Evolutionary conservation across 2,113 vertebrate species (phyloP), one percentile per base, ranked within the genome.

Genomic region (Piprites chloris): DNA sequence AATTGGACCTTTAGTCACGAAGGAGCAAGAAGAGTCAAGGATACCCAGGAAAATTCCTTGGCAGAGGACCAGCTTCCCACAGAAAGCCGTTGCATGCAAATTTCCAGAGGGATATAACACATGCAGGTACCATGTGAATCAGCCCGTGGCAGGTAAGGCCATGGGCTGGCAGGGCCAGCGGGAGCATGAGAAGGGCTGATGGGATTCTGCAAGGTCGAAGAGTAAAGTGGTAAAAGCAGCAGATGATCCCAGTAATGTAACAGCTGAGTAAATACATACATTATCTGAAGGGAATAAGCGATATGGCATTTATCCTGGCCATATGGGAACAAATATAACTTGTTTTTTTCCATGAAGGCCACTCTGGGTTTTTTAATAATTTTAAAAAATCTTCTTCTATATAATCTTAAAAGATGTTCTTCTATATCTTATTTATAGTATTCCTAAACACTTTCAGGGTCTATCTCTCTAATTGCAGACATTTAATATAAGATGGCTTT

Each of bases 301-400:
- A 67, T 63, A 88, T 72, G 83, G 95, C 89, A 92, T 97, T 88
- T 72, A 84, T 96, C 63, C 79, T 93, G 93, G 88, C 93, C 95
- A 96, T 96, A 96, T 97, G 96, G 96, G 89, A 97, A 96, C 73
- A 88, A 94, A 95, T 90, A 74, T 85, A 96, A 93, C 67, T 95
- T 94, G 61, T 55, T 90, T 97, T 93, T 89, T 96, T 90, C 66
- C 81, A 76, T 95, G 94, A 96, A 94, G 94, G 89, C 82, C 82
- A 46, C 62, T 66, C 71, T 85, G 8, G 18, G 56, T 89, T 95
- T 84, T 97, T 95, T 86, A 94, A 94, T 96, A 76, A 91, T 91
- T 92, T 58, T 1, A 1, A 44, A 73, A 83, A 87, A 58, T 76
- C 61, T 63, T 77, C 41, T 56, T 91, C 77, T 87, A 10, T 23